Evolutionary conservation across 2,113 vertebrate genomes (phyloP), one percentile per base, ranked within the genome.

Genomic region (Ranitomeya imitator): DNA sequence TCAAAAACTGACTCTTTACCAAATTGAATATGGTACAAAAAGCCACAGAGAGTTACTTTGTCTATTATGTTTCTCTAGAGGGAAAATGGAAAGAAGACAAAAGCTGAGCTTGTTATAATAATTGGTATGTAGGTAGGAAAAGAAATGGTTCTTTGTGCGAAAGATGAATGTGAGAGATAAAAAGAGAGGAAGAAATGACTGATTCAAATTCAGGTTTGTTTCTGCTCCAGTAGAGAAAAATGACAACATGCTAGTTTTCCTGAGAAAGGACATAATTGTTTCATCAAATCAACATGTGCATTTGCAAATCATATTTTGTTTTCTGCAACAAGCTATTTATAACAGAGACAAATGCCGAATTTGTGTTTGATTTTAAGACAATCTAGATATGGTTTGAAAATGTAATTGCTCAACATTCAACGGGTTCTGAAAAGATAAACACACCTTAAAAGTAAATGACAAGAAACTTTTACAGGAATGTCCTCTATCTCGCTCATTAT

Each of bases 31-130:
- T 85, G 82, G 87, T 85, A 89, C 87, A 89, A 89, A 79, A 89
- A 79, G 81, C 73, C 11, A 84, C 73, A 85, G 82, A 83, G 86
- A 88, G 73, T 85, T 89, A 89, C 74, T 85, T 61, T 89, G 52
- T 84, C 87, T 79, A 85, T 89, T 85, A 79, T 89, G 61, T 65
- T 84, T 84, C 87, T 85, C 82, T 89, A 83, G 73, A 89, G 74
- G 87, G 82, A 89, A 81, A 76, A 85, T 6, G 79, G 87, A 59
- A 79, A 78, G 74, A 51, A 89, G 87, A 89, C 87, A 89, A 89
- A 89, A 89, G 87, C 81, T 59, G 60, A 79, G 82, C 87, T 89
- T 85, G 87, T 89, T 89, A 89, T 89, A 89, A 85, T 89, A 89
- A 89, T 89, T 89, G 87, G 87, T 85, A 89, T 79, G 82, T 85